phyloP scores from a whole-genome alignment of 2,797 vertebrate species.

The Hydrolagus colliei region DNA sequence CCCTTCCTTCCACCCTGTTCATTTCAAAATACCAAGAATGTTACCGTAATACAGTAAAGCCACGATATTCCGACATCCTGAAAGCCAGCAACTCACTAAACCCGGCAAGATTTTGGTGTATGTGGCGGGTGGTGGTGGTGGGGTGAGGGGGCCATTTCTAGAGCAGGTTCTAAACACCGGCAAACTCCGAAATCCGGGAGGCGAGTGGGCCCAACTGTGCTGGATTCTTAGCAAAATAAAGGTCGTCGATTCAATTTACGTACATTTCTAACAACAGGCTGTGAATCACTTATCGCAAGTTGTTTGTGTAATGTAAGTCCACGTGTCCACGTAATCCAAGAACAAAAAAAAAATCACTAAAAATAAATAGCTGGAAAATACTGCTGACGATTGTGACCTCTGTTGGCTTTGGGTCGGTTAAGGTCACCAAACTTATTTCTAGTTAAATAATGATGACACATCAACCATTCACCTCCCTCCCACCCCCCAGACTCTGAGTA shows the following conservation, averaged over 20 bases:
- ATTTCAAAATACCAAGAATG: not conserved
- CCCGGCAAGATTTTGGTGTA: no score
- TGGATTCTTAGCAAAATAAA: not conserved
- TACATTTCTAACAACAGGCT: not conserved
- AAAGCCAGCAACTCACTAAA: no score
- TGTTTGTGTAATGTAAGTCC: not conserved
- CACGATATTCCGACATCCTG: no score
- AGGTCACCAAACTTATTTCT: not conserved
- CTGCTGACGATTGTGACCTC: not conserved
- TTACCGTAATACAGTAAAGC: not conserved
- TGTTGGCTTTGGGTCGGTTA: no score
- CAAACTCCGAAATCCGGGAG: no score
- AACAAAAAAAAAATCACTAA: not conserved
- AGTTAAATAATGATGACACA: not conserved
- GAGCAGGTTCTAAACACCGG: no score
- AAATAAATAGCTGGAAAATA: not conserved
- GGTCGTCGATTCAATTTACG: not conserved
- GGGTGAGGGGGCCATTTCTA: no score
- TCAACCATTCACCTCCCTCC: not conserved
- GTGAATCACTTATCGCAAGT: not conserved
- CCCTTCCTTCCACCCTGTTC: no score
- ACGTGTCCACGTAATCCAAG: not conserved
- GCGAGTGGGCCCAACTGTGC: not conserved
- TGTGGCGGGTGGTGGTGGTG: no score
- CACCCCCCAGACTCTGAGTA: no score